phyloP scores from a whole-genome alignment of 2,888 invertebrate species.

The Standfussiana lucernea region DNA sequence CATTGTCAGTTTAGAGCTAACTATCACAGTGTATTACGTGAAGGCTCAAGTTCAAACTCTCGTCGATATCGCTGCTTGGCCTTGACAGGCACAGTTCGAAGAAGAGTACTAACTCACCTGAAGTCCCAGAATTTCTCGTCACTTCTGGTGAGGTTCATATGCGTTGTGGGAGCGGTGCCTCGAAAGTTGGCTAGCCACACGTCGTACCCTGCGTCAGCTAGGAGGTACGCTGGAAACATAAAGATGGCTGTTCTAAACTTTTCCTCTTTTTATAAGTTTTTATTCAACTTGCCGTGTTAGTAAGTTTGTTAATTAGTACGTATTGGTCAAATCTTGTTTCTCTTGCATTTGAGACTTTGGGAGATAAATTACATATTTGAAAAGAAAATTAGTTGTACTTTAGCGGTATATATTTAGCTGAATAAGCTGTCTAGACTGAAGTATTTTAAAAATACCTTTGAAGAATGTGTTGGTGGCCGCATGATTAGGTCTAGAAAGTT shows the following conservation, averaged over 20 bases:
- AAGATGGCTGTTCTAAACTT: background rate
- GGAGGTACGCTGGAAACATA: constrained; percentile 85
- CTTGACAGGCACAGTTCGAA: background rate
- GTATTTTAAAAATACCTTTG: no score
- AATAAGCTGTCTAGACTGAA: no score
- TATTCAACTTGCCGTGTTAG: no score
- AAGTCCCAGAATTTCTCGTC: constrained; percentile 90
- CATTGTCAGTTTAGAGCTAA: no score
- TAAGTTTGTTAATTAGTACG: no score
- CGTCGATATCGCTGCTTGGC: no score
- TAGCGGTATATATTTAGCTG: background rate
- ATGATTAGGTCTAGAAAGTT: no score
- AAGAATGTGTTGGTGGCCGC: background rate
- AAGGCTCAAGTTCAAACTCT: no score
- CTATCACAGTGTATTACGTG: no score
- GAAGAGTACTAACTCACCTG: constrained; percentile 82
- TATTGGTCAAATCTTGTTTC: no score
- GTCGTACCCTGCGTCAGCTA: constrained; percentile 91
- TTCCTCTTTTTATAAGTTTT: no score
- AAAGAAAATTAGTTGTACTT: background rate
- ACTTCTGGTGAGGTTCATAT: constrained; percentile 80
- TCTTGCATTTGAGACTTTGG: no score
- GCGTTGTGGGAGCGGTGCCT: constrained; percentile 87
- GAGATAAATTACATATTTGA: background rate
- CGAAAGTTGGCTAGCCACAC: constrained; percentile 91